Evolutionary conservation across 2,888 invertebrate species (phyloP).

Genomic region (Nomada fabriciana): DNA sequence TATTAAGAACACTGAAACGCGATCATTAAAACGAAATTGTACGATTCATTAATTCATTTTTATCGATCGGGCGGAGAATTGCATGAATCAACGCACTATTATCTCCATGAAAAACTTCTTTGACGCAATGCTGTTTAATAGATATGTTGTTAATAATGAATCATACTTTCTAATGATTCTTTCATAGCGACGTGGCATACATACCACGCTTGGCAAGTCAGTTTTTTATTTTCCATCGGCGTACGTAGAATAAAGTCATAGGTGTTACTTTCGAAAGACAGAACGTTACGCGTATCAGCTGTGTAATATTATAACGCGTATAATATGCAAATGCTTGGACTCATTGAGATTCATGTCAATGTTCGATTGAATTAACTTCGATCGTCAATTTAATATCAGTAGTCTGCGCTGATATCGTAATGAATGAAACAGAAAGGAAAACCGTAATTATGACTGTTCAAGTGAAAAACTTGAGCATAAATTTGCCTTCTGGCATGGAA

Average conservation of each 20-base stretch:
- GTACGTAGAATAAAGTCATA: too few species aligned
- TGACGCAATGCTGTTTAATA: conserved; percentile 23
- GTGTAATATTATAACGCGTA: not conserved
- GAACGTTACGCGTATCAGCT: not conserved
- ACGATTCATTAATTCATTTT: conserved; percentile 51
- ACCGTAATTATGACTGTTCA: not conserved
- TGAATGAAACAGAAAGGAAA: not conserved
- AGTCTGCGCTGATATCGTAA: not conserved
- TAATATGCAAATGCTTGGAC: not conserved
- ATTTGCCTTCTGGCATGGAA: not conserved
- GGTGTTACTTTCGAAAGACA: not conserved
- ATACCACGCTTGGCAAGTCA: not conserved
- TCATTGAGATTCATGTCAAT: conserved; percentile 17
- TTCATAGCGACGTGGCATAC: not conserved
- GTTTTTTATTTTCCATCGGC: conserved; percentile 1
- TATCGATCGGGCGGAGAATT: conserved; percentile 3
- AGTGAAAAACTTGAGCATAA: not conserved
- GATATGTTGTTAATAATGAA: conserved; percentile 23
- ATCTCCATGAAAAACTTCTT: conserved; percentile 22
- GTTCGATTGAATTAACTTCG: conserved; percentile 6
- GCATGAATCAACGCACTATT: not conserved
- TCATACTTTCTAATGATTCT: conserved; percentile 18
- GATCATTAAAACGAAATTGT: conserved; percentile 43
- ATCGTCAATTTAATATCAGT: not conserved
- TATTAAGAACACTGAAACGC: conserved; percentile 55